phyloP scores from a whole-genome alignment of 1,140 invertebrate genomes.

The Diprion similis region DNA sequence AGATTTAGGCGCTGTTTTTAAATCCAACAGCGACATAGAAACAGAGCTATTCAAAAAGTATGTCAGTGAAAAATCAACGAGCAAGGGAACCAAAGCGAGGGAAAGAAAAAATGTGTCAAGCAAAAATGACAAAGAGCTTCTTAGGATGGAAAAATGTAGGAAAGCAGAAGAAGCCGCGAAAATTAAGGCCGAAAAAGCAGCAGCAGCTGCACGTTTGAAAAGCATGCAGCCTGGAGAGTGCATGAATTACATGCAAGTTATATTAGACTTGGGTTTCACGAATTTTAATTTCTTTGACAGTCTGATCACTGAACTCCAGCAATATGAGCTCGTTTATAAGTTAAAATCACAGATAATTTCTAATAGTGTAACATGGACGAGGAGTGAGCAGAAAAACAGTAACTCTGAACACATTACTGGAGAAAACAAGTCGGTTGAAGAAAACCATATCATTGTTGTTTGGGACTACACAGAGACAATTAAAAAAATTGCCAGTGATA shows the following conservation, averaged over 20 bases:
- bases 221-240: conserved; percentile 64
- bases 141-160: conserved; percentile 32
- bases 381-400: conserved; percentile 41
- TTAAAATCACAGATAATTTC: conserved; percentile 46
- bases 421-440: conserved; percentile 26
- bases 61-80: background rate
- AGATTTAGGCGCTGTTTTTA: background rate
- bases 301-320: conserved; percentile 40
- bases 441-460: conserved; percentile 53
- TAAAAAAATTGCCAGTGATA: conserved; percentile 43
- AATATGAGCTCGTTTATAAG: conserved; percentile 42
- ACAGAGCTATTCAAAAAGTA: background rate
- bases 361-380: conserved; percentile 60
- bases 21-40: background rate
- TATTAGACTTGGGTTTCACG: conserved; percentile 57
- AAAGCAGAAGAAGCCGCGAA: conserved; percentile 44
- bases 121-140: conserved; percentile 19
- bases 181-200: conserved; percentile 50
- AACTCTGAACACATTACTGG: conserved; percentile 39
- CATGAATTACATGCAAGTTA: conserved; percentile 61
- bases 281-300: conserved; percentile 42
- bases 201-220: conserved; percentile 39
- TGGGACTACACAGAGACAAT: conserved; percentile 55
- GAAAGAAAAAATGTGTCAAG: background rate
- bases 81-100: background rate